Base-by-base conservation (phyloP, 2,888 invertebrate genomes). In the Archips xylosteana region DNA sequence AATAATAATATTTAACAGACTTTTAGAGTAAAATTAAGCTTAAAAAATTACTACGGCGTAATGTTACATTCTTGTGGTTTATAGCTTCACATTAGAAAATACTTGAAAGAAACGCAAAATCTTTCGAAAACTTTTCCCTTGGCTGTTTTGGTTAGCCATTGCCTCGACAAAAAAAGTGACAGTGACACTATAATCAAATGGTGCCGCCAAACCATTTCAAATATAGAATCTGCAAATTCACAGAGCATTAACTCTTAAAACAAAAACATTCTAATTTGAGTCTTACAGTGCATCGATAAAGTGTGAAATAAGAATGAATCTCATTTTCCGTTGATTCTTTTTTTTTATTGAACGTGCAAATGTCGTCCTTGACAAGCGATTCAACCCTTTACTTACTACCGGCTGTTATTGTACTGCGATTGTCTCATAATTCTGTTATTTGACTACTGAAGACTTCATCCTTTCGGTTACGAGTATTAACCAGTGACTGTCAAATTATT, bases 401-500 rank as follows among this genome's bases (percentile, higher is more conserved):
- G 79, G 76, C 79, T 80, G 34, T 71, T 67, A 61, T 71, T 61
- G 45, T 71, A 5, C 39, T 13, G 13, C 23, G 36, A 15, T 51
- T 66, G 15, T 49, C 66, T 54, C 10, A 34, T 67, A 61, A 60
- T 51, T 23, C 12, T 57, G 61, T 47, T 32, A 47, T 47, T 63
- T 63, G 39, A 62, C 42, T 42, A 80, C 83, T 86, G 82, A 87
- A 84, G 80, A 84, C 79, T 79, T 39, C 76, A 76, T 80, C 79
- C 79, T 79, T 82, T 42, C 34, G 59, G 71, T 66, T 79, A 77
- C 74, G 12, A 45, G 39, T 12, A 77, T 79, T 76, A 70, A 71
- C 68, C 79, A 78, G 82, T 87, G 32, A 86, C 83, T 85, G 84
- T 85, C 84, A 86, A 83, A 88, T 87, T 87, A 84, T 89, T 89